These are phyloP conservation scores for Callosobruchus maculatus DNA, from an alignment of 2,888 invertebrate species.

Conservation along the genomic window DNA sequence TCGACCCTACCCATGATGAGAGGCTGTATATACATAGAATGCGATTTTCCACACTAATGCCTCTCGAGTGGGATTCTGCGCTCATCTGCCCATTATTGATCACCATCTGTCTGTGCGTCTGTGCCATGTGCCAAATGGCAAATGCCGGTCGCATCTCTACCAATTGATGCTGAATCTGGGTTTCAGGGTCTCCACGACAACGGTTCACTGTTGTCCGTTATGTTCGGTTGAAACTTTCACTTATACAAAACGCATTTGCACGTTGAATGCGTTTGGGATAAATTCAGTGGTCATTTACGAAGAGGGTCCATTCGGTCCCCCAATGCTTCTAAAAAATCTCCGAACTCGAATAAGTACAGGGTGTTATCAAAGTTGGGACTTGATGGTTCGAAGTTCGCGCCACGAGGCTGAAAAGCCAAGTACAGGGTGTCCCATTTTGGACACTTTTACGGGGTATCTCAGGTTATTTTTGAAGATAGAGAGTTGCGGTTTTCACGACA, in stretches of 20 bases:
- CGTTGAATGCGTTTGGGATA: background rate
- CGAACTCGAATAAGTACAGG: too few species aligned
- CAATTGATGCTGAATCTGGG: background rate
- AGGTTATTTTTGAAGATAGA: too few species aligned
- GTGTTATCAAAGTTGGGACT: too few species aligned
- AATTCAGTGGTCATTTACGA: background rate
- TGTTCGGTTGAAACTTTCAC: background rate
- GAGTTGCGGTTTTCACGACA: too few species aligned
- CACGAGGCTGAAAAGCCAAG: too few species aligned
- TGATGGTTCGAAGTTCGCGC: too few species aligned
- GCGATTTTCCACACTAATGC: background rate
- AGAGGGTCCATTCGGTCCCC: background rate
- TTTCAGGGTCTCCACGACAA: background rate
- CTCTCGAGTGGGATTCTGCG: background rate
- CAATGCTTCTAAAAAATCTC: background rate
- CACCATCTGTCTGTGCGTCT: conserved; percentile 3
- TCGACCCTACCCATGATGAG: too few species aligned
- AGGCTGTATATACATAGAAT: too few species aligned
- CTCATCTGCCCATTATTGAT: conserved; percentile 6
- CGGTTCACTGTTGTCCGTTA: background rate
- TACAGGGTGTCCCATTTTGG: too few species aligned
- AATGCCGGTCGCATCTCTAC: background rate
- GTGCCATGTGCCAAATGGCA: background rate
- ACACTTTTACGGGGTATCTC: too few species aligned
- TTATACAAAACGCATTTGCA: background rate